Conservation (phyloP, 2,797 vertebrate species). For the Chelon auratus region DNA sequence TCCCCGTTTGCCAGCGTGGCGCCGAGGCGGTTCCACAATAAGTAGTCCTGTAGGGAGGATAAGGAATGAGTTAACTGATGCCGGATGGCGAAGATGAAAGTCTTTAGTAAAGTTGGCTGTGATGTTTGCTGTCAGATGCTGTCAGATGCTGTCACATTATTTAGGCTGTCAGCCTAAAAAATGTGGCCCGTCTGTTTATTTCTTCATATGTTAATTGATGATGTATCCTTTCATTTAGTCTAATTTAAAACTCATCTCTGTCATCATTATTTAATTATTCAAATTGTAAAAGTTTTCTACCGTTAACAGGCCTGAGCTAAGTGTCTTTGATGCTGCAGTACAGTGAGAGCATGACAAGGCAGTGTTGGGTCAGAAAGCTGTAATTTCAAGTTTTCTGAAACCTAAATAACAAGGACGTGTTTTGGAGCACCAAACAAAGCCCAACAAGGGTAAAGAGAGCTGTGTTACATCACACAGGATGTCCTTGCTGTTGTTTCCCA, state of each 20-base stretch:
- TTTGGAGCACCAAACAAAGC: conserved; percentile 12
- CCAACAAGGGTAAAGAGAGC: conserved; percentile 52
- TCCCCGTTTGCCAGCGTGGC: conserved; percentile 97
- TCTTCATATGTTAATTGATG: too few species aligned
- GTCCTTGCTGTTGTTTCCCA: conserved; percentile 71
- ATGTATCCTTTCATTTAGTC: conserved; percentile 6
- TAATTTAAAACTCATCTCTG: conserved; percentile 14
- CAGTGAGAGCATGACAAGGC: conserved; percentile 33
- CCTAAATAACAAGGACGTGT: conserved; percentile 30
- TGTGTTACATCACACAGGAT: conserved; percentile 49
- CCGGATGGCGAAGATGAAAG: conserved; percentile 5
- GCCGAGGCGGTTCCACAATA: conserved; percentile 97
- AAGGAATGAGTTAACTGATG: conserved; percentile 3
- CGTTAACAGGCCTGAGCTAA: conserved; percentile 10
- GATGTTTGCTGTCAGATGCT: conserved; percentile 5
- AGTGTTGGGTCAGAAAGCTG: conserved; percentile 3
- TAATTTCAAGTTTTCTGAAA: neutral
- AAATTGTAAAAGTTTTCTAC: neutral
- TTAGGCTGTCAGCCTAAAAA: conserved; percentile 16
- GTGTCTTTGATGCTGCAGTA: conserved; percentile 2
- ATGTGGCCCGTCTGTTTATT: neutral
- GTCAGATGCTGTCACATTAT: too few species aligned
- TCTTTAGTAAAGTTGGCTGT: conserved; percentile 12
- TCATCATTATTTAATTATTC: neutral
- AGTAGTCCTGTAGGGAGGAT: conserved; percentile 89